Evolutionary conservation across 2,797 vertebrate species (phyloP), one percentile per base, ranked within the genome.

Genomic region (Anolis apletophallus): DNA sequence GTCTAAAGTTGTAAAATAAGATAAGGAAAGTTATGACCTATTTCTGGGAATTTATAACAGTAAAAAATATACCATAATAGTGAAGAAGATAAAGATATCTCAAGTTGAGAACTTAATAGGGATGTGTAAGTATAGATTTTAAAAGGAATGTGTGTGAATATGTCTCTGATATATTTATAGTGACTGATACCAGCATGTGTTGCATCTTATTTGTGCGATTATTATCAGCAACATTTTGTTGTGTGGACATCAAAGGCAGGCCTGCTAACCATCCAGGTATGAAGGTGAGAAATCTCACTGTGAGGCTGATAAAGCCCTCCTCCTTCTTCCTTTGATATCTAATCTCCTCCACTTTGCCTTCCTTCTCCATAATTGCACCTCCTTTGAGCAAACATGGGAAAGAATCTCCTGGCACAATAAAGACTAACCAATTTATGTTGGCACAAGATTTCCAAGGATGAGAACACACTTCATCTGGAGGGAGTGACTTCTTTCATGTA

Each of bases 301-400:
- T 83, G 71, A 87, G 52, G 23, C 50, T 76, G 79, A 46, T 67
- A 68, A 85, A 54, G n/a, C 34, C 64, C 52, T 7, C 32, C 78
- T 78, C 52, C 69, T 87, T 83, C 19, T 50, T 64, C 21, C 59
- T 68, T 81, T 76, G 85, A 81, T 81, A 71, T 83, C 64, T 83
- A 71, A 87, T 83, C 74, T 87, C 67, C 10, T 59, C 54, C 21
- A 5, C 5, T 36, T 83, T 57, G 36, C 64, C 52, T 83, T 83
- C 78, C 80, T 87, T 78, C 80, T 72, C 6, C 46, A 36, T 52
- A 72, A 61, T 72, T 71, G 54, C 36, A 71, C 74, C 17, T 52
- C 21, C 54, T 78, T 77, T 78, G 54, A 87, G 29, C 50, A 74
- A 81, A 81, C 59, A 67, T 52, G 55, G 36, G 11, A 79, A 59